Evolutionary conservation across 2,113 vertebrate genomes (phyloP), one percentile per base, ranked within the genome.

Genomic region (Ariopsis seemanni): DNA sequence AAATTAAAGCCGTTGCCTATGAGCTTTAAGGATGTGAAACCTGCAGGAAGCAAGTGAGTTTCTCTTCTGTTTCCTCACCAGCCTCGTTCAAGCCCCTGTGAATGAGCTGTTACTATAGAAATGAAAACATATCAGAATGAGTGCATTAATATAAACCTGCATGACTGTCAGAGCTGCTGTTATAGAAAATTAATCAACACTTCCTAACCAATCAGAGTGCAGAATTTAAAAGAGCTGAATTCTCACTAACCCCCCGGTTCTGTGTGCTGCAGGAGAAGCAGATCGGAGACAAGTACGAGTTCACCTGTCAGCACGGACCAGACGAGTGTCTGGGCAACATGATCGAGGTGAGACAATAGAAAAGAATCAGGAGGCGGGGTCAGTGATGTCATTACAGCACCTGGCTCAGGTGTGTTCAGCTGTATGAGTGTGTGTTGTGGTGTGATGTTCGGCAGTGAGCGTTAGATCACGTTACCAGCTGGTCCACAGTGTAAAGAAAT

Each of bases 241-340:
- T 77, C 74, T 77, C 20, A 25, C 20, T n/a, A 20, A 75, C 20
- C 72, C 18, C 63, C 50, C 2, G 22, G 14, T 34, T 71, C 1
- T 75, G 14, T 88, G 58, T 42, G 83, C 87, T n/a, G 0, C 91
- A 99, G 98, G 98, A 99, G 86, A 93, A 0, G 6, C 90, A 91
- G 0, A 75, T 92, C 79, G 94, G 90, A 0, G 91, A 95, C 4
- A 95, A 93, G 80, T 97, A 95, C 90, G 14, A 88, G 0, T 99
- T 95, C 60, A 0, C 63, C 0, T 99, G 98, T 90, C 98, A 99
- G 91, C 98, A 99, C 5, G 98, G 98, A 3, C 90, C 95, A 0
- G 85, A 86, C 1, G 98, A 99, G 86, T 99, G 98, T 88, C 74
- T 91, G 15, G 96, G 97, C n/a, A 99, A 99, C 96, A 96, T 96